These are phyloP conservation scores for Teleiodes luculella DNA, from an alignment of 2,888 invertebrate genomes.

Conservation along the genomic window DNA sequence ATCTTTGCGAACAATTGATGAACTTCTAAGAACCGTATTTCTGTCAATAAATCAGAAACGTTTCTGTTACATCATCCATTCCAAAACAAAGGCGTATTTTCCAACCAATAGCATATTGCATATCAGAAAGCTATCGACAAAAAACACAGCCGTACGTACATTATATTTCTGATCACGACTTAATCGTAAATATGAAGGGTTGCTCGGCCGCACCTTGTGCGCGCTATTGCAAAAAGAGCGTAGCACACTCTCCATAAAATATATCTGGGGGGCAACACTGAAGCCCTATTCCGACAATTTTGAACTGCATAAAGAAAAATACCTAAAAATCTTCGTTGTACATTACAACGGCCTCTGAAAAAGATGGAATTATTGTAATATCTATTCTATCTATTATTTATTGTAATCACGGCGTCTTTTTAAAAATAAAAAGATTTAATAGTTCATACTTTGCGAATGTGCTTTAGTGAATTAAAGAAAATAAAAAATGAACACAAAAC, in stretches of 20 bases:
- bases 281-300: slow-evolving; percentile 29
- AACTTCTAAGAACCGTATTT: too few relatives aligned
- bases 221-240: slow-evolving; percentile 76
- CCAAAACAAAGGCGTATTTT: slow-evolving; percentile 4
- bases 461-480: too few relatives aligned
- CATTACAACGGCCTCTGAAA: too few relatives aligned
- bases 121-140: slow-evolving; percentile 64
- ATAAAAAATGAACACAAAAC: too few relatives aligned
- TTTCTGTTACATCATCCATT: not conserved
- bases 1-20: too few relatives aligned
- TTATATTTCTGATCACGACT: slow-evolving; percentile 77
- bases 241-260: slow-evolving; percentile 73
- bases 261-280: slow-evolving; percentile 55
- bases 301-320: not conserved
- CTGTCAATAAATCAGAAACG: slow-evolving; percentile 6
- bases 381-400: too few relatives aligned
- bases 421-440: too few relatives aligned
- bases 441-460: too few relatives aligned
- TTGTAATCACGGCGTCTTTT: too few relatives aligned
- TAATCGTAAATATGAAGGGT: slow-evolving; percentile 79
- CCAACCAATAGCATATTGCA: slow-evolving; percentile 37
- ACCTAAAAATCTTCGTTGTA: not conserved
- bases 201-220: slow-evolving; percentile 71
- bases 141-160: slow-evolving; percentile 63
- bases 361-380: too few relatives aligned